Conservation (phyloP, 2,797 vertebrate species). For the Chiroxiphia lanceolata region DNA sequence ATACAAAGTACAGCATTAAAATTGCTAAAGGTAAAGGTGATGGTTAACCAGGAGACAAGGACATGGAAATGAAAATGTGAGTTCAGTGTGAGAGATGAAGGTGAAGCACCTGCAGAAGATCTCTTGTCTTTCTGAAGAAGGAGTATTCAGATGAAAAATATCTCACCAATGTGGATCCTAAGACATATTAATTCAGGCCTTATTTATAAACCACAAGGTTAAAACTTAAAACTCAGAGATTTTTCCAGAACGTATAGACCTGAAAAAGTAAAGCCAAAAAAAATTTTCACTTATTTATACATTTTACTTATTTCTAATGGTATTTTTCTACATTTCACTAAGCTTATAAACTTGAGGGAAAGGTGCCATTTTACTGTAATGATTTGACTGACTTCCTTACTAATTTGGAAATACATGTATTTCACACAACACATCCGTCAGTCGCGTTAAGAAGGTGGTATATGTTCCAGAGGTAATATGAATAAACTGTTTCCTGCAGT, state of each 20-base stretch:
- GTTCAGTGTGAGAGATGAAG: background rate
- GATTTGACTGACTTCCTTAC: background rate
- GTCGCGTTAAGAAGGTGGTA: background rate
- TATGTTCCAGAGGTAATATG: background rate
- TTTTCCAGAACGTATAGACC: background rate
- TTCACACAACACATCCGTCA: background rate
- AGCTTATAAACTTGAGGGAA: background rate
- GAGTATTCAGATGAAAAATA: background rate
- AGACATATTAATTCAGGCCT: background rate
- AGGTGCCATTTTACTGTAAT: background rate
- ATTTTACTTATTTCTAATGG: background rate
- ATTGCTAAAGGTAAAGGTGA: background rate
- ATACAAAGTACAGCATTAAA: background rate
- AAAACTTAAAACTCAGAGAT: background rate
- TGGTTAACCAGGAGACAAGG: background rate
- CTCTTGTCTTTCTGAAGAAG: background rate
- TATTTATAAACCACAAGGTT: background rate
- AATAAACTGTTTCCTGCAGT: conserved; percentile 32
- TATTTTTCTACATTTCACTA: background rate
- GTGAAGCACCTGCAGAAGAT: background rate
- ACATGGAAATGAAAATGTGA: background rate
- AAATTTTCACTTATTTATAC: background rate
- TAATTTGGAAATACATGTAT: background rate
- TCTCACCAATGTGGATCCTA: background rate
- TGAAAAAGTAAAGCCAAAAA: background rate